phyloP scores from a whole-genome alignment of 1,140 invertebrate genomes.

The Oedothorax gibbosus region DNA sequence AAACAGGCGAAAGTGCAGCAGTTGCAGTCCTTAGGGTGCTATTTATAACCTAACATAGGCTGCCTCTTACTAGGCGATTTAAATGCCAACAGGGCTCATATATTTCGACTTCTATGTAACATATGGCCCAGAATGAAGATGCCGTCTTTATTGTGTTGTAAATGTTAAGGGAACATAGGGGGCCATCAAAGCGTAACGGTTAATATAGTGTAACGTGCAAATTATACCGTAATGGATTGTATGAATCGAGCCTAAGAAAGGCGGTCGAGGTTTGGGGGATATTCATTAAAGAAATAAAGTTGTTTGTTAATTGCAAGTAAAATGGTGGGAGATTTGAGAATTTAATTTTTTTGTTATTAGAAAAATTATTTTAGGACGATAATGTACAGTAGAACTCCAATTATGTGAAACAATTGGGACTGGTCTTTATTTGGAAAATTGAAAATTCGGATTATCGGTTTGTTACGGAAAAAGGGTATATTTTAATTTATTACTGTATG shows the following conservation, averaged over 20 bases:
- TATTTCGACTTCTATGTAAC: constrained; percentile 57
- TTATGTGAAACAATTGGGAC: too few species aligned
- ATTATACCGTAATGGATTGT: constrained; percentile 38
- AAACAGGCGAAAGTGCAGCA: constrained; percentile 52
- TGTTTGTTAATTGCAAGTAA: too few species aligned
- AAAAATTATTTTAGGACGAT: too few species aligned
- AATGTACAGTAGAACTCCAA: too few species aligned
- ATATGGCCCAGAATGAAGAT: constrained; percentile 53
- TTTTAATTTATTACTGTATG: too few species aligned
- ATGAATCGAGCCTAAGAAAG: neutral
- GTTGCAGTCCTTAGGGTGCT: constrained; percentile 46
- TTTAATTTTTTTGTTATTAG: too few species aligned
- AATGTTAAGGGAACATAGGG: constrained; percentile 25
- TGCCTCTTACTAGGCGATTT: constrained; percentile 58
- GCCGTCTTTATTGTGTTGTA: constrained; percentile 55
- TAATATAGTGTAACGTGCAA: constrained; percentile 50
- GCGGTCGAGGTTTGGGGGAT: too few species aligned
- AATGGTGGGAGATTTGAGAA: too few species aligned
- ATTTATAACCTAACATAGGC: constrained; percentile 44
- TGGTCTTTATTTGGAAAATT: too few species aligned
- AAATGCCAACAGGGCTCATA: constrained; percentile 57
- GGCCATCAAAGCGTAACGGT: constrained; percentile 42
- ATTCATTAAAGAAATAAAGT: too few species aligned
- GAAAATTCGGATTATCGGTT: too few species aligned
- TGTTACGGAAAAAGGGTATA: too few species aligned